Evolutionary conservation across 2,888 invertebrate genomes (phyloP).

Genomic region (Onthophagus sagittarius): DNA sequence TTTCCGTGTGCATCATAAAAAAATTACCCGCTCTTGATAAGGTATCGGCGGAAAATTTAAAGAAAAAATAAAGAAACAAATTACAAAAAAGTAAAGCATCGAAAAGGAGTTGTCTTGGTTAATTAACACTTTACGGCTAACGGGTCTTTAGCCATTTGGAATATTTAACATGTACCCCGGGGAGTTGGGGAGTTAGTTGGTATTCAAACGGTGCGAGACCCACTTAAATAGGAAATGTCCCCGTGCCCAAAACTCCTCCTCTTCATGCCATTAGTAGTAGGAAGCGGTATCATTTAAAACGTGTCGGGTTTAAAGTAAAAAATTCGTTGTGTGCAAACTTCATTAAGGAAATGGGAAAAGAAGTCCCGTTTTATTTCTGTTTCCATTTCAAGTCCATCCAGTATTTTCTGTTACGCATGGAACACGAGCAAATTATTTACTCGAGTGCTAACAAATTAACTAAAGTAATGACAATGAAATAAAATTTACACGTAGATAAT

Average conservation of each 20-base stretch:
- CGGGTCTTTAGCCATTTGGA: not conserved
- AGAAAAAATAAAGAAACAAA: not conserved
- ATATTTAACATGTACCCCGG: not conserved
- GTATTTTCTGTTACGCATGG: no score
- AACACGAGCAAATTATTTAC: no score
- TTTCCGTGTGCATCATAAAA: not conserved
- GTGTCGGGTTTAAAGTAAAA: not conserved
- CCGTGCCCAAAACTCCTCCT: not conserved
- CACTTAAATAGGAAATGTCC: not conserved
- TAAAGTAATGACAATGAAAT: no score
- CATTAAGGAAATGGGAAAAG: not conserved
- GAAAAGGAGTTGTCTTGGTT: not conserved
- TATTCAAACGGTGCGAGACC: not conserved
- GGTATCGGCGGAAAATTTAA: not conserved
- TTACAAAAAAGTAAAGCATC: not conserved
- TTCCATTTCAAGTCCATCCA: not conserved
- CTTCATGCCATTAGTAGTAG: not conserved
- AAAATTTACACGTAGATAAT: no score
- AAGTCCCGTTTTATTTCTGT: not conserved
- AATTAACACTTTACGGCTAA: not conserved
- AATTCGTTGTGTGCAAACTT: not conserved
- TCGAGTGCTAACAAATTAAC: no score
- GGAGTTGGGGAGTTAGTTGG: not conserved
- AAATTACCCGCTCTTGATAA: not conserved
- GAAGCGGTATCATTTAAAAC: not conserved